Percentiles rank a stretch among this genome's conserved stretches.
Conservation (phyloP, 2,113 vertebrate genomes). For the Tor tambroides region DNA sequence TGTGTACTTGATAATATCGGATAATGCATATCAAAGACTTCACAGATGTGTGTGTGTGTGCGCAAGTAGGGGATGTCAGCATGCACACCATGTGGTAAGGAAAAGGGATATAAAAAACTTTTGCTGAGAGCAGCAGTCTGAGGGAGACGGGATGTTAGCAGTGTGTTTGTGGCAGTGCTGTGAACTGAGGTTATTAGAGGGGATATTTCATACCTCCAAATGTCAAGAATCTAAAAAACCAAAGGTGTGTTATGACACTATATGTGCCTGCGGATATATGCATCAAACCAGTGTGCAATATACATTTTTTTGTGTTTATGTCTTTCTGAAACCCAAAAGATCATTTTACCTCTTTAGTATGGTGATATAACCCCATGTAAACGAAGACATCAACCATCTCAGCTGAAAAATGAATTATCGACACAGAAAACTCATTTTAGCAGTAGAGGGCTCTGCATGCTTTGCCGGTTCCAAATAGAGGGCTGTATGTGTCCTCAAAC, state of each 20-base stretch:
- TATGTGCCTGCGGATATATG: background rate
- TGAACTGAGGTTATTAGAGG: conserved; percentile 57
- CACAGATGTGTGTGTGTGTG: background rate
- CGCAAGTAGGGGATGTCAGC: conserved; percentile 61
- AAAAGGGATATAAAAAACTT: conserved; percentile 20
- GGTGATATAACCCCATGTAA: background rate
- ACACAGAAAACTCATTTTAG: conserved; percentile 27
- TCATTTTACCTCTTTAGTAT: background rate
- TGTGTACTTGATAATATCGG: conserved; percentile 1
- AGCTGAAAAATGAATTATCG: conserved; percentile 27
- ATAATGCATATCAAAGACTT: conserved; percentile 8
- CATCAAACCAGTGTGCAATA: background rate
- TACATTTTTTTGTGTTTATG: conserved; percentile 4
- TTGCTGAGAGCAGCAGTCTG: conserved; percentile 24
- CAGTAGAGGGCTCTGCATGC: background rate
- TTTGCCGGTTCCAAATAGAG: conserved; percentile 9
- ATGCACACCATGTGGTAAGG: conserved; percentile 48
- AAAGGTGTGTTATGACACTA: background rate
- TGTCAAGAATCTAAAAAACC: conserved; percentile 52
- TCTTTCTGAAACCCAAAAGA: background rate
- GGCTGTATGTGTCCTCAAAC: conserved; percentile 10
- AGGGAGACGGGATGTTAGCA: background rate
- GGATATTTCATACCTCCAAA: conserved; percentile 66
- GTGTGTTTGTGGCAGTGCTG: background rate
- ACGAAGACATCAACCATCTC: conserved; percentile 9